Percentiles rank a stretch among this genome's conserved stretches.
Conservation (phyloP, 2,113 vertebrate genomes). For the Siniperca knerii region DNA sequence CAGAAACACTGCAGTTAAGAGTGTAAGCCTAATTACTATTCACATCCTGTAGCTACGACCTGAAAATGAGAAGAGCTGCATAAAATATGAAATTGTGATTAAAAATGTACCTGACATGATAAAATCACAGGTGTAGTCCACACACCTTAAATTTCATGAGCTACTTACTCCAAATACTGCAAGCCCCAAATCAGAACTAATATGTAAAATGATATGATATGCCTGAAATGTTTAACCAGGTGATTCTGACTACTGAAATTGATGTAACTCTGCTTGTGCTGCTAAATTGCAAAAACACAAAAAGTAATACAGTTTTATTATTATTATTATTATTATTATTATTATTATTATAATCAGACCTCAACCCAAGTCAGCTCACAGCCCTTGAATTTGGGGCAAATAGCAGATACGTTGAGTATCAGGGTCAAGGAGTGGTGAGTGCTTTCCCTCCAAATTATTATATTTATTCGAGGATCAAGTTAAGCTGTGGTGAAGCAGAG, state of each 20-base stretch:
- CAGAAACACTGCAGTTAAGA: neutral
- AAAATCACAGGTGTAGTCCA: slow-evolving; percentile 5
- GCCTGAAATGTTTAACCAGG: neutral
- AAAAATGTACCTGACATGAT: slow-evolving; percentile 1
- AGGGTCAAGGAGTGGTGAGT: slow-evolving; percentile 47
- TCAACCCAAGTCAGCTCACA: neutral
- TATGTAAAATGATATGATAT: neutral
- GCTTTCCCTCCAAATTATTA: slow-evolving; percentile 47
- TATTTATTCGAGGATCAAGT: slow-evolving; percentile 58
- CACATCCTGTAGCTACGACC: neutral
- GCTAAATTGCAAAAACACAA: neutral
- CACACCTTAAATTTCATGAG: neutral
- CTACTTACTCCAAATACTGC: neutral
- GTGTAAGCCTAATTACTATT: neutral
- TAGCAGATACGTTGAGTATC: slow-evolving; percentile 15
- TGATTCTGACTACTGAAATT: neutral
- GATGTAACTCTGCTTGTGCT: neutral
- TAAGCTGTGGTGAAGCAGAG: slow-evolving; percentile 36
- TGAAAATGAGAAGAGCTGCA: neutral
- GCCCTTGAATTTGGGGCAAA: slow-evolving; percentile 12
- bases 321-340: too few relatives aligned
- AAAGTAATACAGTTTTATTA: too few relatives aligned
- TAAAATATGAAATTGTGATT: neutral
- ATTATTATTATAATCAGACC: too few relatives aligned
- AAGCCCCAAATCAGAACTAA: neutral